Evolutionary conservation across 1,140 invertebrate species (phyloP).

Genomic region (Mactra quadrangularis): DNA sequence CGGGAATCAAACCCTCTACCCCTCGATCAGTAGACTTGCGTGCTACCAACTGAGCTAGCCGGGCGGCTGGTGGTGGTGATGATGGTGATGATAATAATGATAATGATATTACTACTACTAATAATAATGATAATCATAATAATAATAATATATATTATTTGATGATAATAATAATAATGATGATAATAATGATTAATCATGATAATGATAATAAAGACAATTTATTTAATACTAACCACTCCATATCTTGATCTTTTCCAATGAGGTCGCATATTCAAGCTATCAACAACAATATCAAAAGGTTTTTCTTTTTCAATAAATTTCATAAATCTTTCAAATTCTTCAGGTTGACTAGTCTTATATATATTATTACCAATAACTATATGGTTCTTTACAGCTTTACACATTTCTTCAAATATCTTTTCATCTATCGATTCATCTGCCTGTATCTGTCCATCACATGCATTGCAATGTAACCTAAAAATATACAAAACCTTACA

Average conservation of each 20-base stretch:
- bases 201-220: no score
- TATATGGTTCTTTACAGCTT: not conserved
- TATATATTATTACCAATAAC: not conserved
- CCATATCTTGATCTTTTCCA: slow-evolving; percentile 8
- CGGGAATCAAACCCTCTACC: no score
- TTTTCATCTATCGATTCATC: not conserved
- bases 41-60: no score
- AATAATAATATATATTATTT: no score
- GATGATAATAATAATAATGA: no score
- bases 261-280: not conserved
- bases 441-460: not conserved
- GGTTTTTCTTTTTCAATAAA: slow-evolving; percentile 8
- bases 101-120: no score
- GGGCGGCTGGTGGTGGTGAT: no score
- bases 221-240: no score
- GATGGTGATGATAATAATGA: no score
- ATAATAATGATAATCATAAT: no score
- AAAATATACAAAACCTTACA: slow-evolving; percentile 4
- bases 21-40: no score
- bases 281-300: slow-evolving; percentile 41
- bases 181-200: no score
- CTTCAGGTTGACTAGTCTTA: not conserved
- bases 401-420: not conserved
- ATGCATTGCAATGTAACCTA: not conserved
- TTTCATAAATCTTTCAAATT: not conserved